Evolutionary conservation across 2,888 invertebrate genomes (phyloP).

Genomic region (Stenodera caucasica): DNA sequence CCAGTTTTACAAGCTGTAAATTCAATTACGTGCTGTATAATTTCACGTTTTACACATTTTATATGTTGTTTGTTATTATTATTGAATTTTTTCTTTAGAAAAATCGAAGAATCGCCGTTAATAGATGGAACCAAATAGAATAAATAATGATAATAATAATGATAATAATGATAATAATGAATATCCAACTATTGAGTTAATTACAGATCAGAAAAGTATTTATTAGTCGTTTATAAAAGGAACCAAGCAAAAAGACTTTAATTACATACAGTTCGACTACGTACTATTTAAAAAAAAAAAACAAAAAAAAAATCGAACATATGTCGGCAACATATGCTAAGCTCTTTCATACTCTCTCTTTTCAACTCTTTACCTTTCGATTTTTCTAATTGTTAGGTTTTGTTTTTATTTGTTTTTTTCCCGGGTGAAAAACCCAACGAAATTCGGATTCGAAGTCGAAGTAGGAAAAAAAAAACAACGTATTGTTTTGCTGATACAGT

Average conservation of each 20-base stretch:
- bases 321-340: slow-evolving; percentile 46
- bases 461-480: slow-evolving; percentile 34
- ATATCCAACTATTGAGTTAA: slow-evolving; percentile 9
- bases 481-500: slow-evolving; percentile 8
- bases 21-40: too few species aligned
- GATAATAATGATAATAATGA: too few species aligned
- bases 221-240: slow-evolving; percentile 22
- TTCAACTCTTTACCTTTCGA: neutral
- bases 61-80: neutral
- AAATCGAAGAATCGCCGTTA: too few species aligned
- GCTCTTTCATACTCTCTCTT: neutral
- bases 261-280: slow-evolving; percentile 23
- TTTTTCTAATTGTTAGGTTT: neutral
- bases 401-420: neutral
- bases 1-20: too few species aligned
- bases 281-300: slow-evolving; percentile 15
- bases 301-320: slow-evolving; percentile 41
- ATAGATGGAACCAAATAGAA: too few species aligned
- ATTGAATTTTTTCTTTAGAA: too few species aligned
- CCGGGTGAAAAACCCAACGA: neutral
- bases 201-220: slow-evolving; percentile 22
- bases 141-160: too few species aligned
- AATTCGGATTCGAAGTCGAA: neutral
- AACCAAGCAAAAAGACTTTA: slow-evolving; percentile 21
- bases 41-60: neutral